phyloP scores from a whole-genome alignment of 1,140 invertebrate species.

The Brachionus koreanus region DNA sequence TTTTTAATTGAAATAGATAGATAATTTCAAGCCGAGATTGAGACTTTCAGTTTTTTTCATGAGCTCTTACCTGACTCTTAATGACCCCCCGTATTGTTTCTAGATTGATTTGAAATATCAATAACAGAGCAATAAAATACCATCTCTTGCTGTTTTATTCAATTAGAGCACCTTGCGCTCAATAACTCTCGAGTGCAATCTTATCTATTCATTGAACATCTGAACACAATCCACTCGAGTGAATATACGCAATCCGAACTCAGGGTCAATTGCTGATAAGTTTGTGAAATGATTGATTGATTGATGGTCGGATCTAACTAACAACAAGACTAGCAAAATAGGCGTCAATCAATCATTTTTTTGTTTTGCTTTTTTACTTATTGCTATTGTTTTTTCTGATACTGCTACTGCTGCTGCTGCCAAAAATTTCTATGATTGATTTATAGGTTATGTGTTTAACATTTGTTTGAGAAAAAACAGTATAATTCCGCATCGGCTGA shows the following conservation, averaged over 20 bases:
- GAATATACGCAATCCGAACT: background rate
- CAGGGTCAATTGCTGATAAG: slow-evolving; percentile 35
- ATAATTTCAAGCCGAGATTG: slow-evolving; percentile 35
- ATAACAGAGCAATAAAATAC: background rate
- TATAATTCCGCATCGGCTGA: background rate
- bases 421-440: background rate
- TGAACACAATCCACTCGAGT: slow-evolving; percentile 10
- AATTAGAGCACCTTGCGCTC: slow-evolving; percentile 14
- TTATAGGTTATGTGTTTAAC: background rate
- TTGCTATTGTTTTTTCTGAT: background rate
- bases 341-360: slow-evolving; percentile 15
- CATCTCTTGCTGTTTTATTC: slow-evolving; percentile 25
- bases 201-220: slow-evolving; percentile 16
- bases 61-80: slow-evolving; percentile 21
- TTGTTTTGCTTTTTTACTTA: background rate
- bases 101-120: background rate
- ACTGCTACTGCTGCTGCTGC: background rate
- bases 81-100: background rate
- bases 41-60: background rate
- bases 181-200: slow-evolving; percentile 14
- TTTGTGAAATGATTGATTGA: slow-evolving; percentile 18
- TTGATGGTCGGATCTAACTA: background rate
- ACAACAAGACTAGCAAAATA: background rate
- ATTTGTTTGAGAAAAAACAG: slow-evolving; percentile 28
- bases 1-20: background rate